Base-by-base conservation (phyloP, 30 jellyfish, hydroid and myxozoan genomes). In the Turritopsis dohrnii region DNA sequence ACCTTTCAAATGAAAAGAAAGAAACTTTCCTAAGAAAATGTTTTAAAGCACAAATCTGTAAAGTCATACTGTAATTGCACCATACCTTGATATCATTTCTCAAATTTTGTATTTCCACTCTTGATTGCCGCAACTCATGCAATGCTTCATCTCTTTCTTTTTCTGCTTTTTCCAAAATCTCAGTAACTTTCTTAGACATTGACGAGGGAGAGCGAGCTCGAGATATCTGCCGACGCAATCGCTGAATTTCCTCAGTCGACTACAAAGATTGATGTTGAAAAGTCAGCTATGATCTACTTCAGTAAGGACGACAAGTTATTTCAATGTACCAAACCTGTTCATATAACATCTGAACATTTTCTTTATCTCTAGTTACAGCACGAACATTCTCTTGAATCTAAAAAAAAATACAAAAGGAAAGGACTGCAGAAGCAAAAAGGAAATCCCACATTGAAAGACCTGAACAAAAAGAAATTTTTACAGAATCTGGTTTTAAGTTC, bases 81-180 rank as follows among this genome's bases (percentile, higher is more conserved):
- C 60, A 41, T 52, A 93, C 98, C 88, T 84, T 73, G 84, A 93
- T 72, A 21, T 88, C 95, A 52, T 65, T 72, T 69, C 88, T 95
- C 21, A 93, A 85, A 28, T 89, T 65, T 76, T 88, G 96, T 9
- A 85, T 25, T 79, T 93, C 98, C 5, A 71, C 72, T 52, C 91
- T 85, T 85, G 85, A 66, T 27, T 95, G 73, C 29, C 95, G 72
- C 77, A 93, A 29, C 7, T 93, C 98, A 20, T 83, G 89, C 1
- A 84, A 13, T 1, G 96, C 98, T 27, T 88, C 98, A 81, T 93
- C 98, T 23, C 98, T 84, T 75, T 93, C 98, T 72, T 88, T 87
- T 77, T 93, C 98, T n/a, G 92, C 96, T 79, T 95, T 85, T 73
- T 88, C 98, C 28, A 93, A 53, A 8, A 93, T 88, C 16, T 88